Evolutionary conservation across 1,140 invertebrate species (phyloP).

Genomic region (Macrobrachium nipponense): DNA sequence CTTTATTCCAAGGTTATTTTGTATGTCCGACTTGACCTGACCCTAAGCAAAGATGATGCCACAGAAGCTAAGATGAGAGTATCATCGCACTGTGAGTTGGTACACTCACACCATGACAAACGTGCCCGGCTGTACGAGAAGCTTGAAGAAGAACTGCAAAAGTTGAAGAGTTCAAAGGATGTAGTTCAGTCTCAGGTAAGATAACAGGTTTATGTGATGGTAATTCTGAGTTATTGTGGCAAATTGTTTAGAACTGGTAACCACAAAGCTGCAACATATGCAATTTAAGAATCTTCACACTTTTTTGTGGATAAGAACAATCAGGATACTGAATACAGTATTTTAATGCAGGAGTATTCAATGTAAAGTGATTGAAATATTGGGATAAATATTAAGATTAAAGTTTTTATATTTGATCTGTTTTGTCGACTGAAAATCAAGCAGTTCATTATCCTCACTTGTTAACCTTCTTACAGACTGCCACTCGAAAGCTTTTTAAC

Average conservation of each 20-base stretch:
- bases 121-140: conserved; percentile 75
- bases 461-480: conserved; percentile 65
- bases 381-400: no score
- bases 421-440: neutral
- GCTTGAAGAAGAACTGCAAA: conserved; percentile 76
- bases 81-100: conserved; percentile 70
- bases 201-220: conserved; percentile 31
- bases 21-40: conserved; percentile 96
- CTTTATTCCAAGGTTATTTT: conserved; percentile 78
- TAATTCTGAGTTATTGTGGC: neutral
- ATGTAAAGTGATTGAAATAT: neutral
- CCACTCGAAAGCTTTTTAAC: conserved; percentile 75
- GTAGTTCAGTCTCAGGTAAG: conserved; percentile 70
- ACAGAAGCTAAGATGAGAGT: conserved; percentile 65
- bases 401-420: no score
- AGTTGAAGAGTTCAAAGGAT: conserved; percentile 78
- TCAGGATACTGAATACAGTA: no score
- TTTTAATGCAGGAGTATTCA: no score
- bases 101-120: conserved; percentile 75
- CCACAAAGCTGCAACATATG: no score
- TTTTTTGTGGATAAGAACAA: no score
- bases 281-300: no score
- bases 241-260: neutral
- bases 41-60: conserved; percentile 78
- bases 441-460: conserved; percentile 28